Conservation (phyloP, 2,888 invertebrate genomes). For the Ophraella communa region DNA sequence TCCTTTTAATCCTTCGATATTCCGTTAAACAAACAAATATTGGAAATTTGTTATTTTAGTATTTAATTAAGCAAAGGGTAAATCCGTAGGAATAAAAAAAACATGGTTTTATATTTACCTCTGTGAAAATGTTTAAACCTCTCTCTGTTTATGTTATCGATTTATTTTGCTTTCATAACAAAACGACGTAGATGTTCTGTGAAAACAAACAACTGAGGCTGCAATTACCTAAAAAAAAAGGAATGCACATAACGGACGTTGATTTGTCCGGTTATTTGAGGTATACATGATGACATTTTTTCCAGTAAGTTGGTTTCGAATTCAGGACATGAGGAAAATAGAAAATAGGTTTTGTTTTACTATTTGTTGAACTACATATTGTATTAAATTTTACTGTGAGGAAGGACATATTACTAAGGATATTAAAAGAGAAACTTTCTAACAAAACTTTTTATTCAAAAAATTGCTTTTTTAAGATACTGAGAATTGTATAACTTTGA, state of each 20-base stretch:
- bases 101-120: neutral
- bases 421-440: no score
- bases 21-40: no score
- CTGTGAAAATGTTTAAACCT: neutral
- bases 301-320: neutral
- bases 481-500: no score
- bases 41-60: no score
- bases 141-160: neutral
- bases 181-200: neutral
- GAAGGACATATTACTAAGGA: no score
- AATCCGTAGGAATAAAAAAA: neutral
- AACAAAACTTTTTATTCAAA: no score
- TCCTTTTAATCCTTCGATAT: no score
- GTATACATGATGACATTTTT: neutral
- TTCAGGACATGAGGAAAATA: neutral
- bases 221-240: constrained; percentile 11
- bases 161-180: neutral
- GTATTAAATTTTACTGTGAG: no score
- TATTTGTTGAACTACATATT: neutral
- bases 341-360: neutral
- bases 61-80: no score
- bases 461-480: no score
- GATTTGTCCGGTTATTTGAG: neutral
- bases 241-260: neutral
- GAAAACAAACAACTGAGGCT: neutral